Percentiles rank a stretch among this genome's conserved stretches.
These are phyloP conservation scores for Oreortyx pictus DNA, from an alignment of 2,797 vertebrate species.

Conservation along the genomic window DNA sequence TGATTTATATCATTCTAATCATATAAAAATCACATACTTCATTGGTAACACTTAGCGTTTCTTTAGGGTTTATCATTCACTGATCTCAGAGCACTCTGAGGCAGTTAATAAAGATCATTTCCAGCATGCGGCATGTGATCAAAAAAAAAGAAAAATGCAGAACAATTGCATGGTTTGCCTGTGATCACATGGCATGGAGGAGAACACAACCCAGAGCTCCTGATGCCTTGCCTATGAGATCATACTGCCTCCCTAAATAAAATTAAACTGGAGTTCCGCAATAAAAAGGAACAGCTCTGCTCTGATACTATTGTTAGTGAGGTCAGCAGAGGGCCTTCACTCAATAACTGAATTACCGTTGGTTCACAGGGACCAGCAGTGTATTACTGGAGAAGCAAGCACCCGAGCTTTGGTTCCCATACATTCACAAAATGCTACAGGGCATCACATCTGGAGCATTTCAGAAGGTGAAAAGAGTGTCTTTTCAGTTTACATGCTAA, in stretches of 20 bases:
- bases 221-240: constrained; percentile 62
- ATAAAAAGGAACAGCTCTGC: constrained; percentile 31
- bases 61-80: constrained; percentile 26
- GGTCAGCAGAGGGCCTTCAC: constrained; percentile 22
- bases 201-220: constrained; percentile 59
- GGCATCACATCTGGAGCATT: not conserved
- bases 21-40: not conserved
- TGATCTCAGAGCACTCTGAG: constrained; percentile 35
- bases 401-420: not conserved
- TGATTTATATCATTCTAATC: constrained; percentile 15
- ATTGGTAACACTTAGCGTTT: constrained; percentile 35
- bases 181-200: not conserved
- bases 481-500: not conserved
- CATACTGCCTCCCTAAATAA: constrained; percentile 55
- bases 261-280: constrained; percentile 45
- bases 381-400: not conserved
- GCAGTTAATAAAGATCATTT: constrained; percentile 41
- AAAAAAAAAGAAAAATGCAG: not conserved
- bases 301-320: constrained; percentile 41
- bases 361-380: not conserved
- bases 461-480: constrained; percentile 3
- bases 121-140: not conserved
- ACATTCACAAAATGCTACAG: not conserved
- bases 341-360: not conserved
- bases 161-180: constrained; percentile 24